Base-by-base conservation (phyloP, 2,797 vertebrate genomes). In the Gambusia yucatana region DNA sequence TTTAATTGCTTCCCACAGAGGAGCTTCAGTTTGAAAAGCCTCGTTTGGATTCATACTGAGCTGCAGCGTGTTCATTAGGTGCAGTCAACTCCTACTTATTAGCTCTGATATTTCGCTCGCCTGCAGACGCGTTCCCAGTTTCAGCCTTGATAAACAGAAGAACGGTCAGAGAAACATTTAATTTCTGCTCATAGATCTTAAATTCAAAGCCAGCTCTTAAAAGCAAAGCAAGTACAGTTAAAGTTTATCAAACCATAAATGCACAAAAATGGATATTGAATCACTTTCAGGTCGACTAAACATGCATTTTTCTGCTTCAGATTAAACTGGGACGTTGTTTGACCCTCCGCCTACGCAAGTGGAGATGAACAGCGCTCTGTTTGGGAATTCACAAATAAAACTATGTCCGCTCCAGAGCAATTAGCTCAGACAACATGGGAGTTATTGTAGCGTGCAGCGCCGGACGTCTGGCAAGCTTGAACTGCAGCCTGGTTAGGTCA, bases 351-450 rank as follows among this genome's bases (percentile, higher is more conserved):
- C 75, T 41, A 4, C 8, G 1, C 20, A 65, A 65, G 43, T 41
- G 59, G 30, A 3, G 5, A 6, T 69, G 69, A 74, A 28, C 14
- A 17, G 44, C 4, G 67, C 14, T 78, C 52, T 6, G 7, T 77
- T 78, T 79, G 63, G 71, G 73, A 78, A 76, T 78, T 55, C 7
- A 25, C 69, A 82, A 82, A 86, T 71, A 77, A 84, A 52, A 73
- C 63, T 4, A 50, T 65, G 33, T 86, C 28, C 0, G 6, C n/a
- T 46, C 14, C 1, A 3, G 78, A 59, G 17, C 63, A 77, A 65
- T 86, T 70, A 84, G 61, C 75, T n/a, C 55, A 28, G 61, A 65
- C 48, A 57, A 30, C 80, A 76, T 46, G n/a, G 28, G 75, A 82
- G 79, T 79, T 33, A 47, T 44, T 74, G 81, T 6, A 44, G 52